Percentiles rank a stretch among this genome's conserved stretches.
Evolutionary conservation across 2,888 invertebrate species (phyloP).

Genomic region (Phragmatobia fuliginosa): DNA sequence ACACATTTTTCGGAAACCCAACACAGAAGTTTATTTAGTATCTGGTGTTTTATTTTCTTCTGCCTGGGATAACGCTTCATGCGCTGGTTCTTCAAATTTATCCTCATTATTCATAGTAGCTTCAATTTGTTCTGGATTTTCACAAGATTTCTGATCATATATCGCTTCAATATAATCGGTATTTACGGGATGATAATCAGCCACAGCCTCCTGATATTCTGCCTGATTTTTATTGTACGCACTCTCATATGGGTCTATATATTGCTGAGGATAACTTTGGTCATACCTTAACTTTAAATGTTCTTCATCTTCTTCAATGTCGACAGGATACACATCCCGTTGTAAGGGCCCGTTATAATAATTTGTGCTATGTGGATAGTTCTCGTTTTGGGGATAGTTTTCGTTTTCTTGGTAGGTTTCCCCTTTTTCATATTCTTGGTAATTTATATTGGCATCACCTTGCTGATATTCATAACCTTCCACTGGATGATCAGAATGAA

Average conservation of each 20-base stretch:
- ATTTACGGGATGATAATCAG: constrained; percentile 17
- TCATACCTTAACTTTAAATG: constrained; percentile 65
- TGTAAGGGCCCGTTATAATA: constrained; percentile 61
- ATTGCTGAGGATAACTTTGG: constrained; percentile 72
- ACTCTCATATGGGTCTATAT: constrained; percentile 48
- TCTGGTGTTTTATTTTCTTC: constrained; percentile 3
- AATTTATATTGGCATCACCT: constrained; percentile 40
- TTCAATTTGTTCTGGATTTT: constrained; percentile 54
- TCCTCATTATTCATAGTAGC: constrained; percentile 63
- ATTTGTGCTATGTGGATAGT: constrained; percentile 53
- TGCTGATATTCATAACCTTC: constrained; percentile 54
- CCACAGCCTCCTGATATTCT: constrained; percentile 19
- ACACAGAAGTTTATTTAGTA: background rate
- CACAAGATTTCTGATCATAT: constrained; percentile 30
- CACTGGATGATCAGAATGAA: constrained; percentile 63
- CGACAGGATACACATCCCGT: constrained; percentile 52
- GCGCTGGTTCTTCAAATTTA: constrained; percentile 44
- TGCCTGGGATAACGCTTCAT: background rate
- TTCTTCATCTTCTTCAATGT: constrained; percentile 66
- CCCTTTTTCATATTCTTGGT: constrained; percentile 49
- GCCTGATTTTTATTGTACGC: constrained; percentile 42
- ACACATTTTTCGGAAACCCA: background rate
- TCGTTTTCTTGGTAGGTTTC: constrained; percentile 43
- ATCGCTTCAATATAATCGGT: constrained; percentile 22
- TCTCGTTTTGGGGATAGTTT: background rate